Evolutionary conservation across 2,113 vertebrate species (phyloP).

Genomic region (Origma solitaria): DNA sequence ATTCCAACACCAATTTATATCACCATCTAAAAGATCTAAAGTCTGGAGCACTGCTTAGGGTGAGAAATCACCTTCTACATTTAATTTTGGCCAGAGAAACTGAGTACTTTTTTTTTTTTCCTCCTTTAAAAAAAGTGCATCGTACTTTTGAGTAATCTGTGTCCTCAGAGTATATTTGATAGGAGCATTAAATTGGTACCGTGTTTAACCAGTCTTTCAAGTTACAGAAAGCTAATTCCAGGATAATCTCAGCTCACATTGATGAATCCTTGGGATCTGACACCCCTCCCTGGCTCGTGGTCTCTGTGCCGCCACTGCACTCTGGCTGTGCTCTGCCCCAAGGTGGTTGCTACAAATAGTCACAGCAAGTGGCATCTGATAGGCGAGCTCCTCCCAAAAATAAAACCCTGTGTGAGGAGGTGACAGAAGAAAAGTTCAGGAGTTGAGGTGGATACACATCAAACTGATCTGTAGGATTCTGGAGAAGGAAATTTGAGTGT

Average conservation of each 20-base stretch:
- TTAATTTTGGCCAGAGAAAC: conserved; percentile 47
- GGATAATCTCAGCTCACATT: not conserved
- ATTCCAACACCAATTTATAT: conserved; percentile 33
- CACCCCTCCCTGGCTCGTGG: not conserved
- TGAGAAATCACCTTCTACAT: conserved; percentile 38
- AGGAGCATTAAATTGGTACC: not conserved
- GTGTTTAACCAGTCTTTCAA: not conserved
- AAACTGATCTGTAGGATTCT: not conserved
- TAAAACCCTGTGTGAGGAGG: not conserved
- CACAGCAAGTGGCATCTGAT: not conserved
- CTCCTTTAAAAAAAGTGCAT: not conserved
- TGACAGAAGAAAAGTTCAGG: not conserved
- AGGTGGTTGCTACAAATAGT: not conserved
- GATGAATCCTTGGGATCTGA: not conserved
- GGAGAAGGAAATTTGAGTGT: not conserved
- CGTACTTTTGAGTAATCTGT: not conserved
- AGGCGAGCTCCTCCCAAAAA: not conserved
- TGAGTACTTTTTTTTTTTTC: not conserved
- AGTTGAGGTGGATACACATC: not conserved
- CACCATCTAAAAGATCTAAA: not conserved
- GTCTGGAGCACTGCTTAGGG: not conserved
- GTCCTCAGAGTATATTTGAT: not conserved
- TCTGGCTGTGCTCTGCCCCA: not conserved
- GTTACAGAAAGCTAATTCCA: not conserved
- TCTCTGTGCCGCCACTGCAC: not conserved